Conservation (phyloP, 2,113 vertebrate species). For the Centropus unirufus region DNA sequence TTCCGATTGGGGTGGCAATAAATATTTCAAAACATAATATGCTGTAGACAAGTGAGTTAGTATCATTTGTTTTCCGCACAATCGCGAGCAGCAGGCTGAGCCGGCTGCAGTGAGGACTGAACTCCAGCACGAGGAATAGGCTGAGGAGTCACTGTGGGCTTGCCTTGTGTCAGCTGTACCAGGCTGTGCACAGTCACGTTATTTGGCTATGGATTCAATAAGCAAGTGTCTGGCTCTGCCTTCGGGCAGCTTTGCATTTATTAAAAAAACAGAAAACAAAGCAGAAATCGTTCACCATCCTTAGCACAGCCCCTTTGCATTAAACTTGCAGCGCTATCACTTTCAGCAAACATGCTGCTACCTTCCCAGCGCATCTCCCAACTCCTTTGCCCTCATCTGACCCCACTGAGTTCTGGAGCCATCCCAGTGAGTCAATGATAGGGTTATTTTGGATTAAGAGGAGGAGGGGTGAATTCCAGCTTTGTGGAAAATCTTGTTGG, state of each 20-base stretch:
- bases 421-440: background rate
- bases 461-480: slow-evolving; percentile 7
- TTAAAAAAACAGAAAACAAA: background rate
- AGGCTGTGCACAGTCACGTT: background rate
- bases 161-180: background rate
- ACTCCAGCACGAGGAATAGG: rapidly evolving
- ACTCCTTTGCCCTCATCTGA: background rate
- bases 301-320: background rate
- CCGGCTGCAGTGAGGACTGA: background rate
- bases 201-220: background rate
- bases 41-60: slow-evolving; percentile 35
- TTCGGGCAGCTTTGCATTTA: background rate
- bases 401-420: background rate
- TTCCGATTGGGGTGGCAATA: slow-evolving; percentile 37
- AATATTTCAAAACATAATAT: slow-evolving; percentile 33
- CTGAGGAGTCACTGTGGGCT: background rate
- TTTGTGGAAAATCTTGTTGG: background rate
- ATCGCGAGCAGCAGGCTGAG: background rate
- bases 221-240: background rate
- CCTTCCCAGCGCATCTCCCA: background rate
- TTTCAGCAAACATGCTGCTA: rapidly evolving
- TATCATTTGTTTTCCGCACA: background rate
- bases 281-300: background rate
- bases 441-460: slow-evolving; percentile 27
- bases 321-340: rapidly evolving